Percentiles rank a stretch among this genome's conserved stretches.
Conservation (phyloP, 2,888 invertebrate species). For the Tubulanus polymorphus region DNA sequence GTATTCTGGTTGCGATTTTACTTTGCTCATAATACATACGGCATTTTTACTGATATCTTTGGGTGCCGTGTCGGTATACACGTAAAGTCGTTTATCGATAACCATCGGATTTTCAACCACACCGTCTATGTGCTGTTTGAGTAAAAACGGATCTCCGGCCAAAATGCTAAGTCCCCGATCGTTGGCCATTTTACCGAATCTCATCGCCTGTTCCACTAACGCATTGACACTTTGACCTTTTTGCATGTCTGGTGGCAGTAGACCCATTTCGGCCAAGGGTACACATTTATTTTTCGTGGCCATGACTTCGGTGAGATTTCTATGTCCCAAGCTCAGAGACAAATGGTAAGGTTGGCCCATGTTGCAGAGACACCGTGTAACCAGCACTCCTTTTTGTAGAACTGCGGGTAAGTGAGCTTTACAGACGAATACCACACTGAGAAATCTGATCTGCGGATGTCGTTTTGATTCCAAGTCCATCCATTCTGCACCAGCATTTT, state of each 20-base stretch:
- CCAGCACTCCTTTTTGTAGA: not conserved
- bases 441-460: not conserved
- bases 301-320: not conserved
- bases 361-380: not conserved
- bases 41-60: slow-evolving; percentile 1
- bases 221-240: not conserved
- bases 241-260: not conserved
- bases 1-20: not conserved
- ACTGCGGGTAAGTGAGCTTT: not conserved
- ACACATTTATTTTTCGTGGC: not conserved
- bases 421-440: not conserved
- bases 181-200: not conserved
- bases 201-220: not conserved
- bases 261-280: not conserved
- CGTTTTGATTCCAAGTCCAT: not conserved
- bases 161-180: not conserved
- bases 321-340: not conserved
- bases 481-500: not conserved
- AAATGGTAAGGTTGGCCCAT: not conserved
- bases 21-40: not conserved
- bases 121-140: not conserved
- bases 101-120: not conserved
- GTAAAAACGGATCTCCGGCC: not conserved
- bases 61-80: slow-evolving; percentile 1
- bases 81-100: not conserved